These are phyloP conservation scores for Triplophysa tibetana DNA, from an alignment of 2,113 vertebrate species.

Conservation along the genomic window DNA sequence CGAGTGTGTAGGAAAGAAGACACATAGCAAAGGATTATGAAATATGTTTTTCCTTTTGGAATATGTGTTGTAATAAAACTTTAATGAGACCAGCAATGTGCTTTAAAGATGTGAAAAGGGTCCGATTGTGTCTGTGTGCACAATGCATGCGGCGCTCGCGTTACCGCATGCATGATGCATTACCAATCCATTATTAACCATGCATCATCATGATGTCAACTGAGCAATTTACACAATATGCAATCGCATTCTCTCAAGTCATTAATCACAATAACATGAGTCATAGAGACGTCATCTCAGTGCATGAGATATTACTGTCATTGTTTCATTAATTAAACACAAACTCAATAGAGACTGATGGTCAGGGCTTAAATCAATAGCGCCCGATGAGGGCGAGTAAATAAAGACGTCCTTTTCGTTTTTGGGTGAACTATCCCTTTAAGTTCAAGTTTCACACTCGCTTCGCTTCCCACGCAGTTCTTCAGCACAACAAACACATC, in stretches of 20 bases:
- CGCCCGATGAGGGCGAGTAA: no score
- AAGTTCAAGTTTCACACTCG: neutral
- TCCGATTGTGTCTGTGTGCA: neutral
- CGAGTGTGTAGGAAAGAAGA: no score
- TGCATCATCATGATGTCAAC: neutral
- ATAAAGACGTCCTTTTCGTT: no score
- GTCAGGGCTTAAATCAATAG: neutral
- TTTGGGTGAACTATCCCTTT: no score
- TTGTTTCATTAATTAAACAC: neutral
- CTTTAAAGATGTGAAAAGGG: neutral
- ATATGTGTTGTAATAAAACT: neutral
- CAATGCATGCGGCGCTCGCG: neutral
- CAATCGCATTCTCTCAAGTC: neutral
- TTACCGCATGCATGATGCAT: neutral
- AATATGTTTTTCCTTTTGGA: neutral
- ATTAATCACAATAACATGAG: neutral
- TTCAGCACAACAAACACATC: conserved; percentile 19
- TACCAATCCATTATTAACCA: neutral
- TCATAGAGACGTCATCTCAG: neutral
- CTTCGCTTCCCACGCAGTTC: no score
- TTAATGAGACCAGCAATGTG: neutral
- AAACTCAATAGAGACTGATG: neutral
- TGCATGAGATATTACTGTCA: conserved; percentile 22
- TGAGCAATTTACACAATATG: neutral
- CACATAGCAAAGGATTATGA: no score